phyloP scores from a whole-genome alignment of 2,113 vertebrate species.

The Deroptyus accipitrinus region DNA sequence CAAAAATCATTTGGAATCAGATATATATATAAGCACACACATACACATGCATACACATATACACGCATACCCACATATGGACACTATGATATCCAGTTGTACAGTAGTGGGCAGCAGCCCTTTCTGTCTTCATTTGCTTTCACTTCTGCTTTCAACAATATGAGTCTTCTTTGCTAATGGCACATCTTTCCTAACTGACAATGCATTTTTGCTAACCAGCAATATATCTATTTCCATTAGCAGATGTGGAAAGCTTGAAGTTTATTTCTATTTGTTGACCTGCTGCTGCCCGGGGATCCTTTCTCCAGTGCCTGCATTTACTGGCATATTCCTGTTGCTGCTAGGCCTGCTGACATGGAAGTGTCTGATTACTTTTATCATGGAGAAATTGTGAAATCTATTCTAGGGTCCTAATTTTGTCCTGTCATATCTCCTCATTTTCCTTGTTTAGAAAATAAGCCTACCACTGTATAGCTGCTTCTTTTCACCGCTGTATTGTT shows the following conservation, averaged over 20 bases:
- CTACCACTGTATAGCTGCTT: not conserved
- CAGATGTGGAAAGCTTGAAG: not conserved
- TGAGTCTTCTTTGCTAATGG: not conserved
- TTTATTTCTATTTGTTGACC: not conserved
- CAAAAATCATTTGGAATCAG: not conserved
- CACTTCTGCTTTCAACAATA: not conserved
- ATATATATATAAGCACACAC: no score
- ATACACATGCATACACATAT: fast-evolving
- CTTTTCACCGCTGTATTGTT: not conserved
- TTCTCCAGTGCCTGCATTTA: not conserved
- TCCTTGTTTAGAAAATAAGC: not conserved
- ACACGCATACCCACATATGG: fast-evolving
- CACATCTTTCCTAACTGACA: not conserved
- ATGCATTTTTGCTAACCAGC: not conserved
- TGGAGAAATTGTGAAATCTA: not conserved
- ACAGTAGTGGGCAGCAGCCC: not conserved
- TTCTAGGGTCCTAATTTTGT: not conserved
- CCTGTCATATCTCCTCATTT: not conserved
- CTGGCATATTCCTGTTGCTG: not conserved
- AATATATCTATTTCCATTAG: not conserved
- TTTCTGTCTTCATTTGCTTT: not conserved
- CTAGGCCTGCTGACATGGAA: not conserved
- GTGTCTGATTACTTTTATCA: not conserved
- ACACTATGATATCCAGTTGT: no score
- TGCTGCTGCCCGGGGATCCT: not conserved